phyloP scores from a whole-genome alignment of 2,797 vertebrate species.

The Falco naumanni region DNA sequence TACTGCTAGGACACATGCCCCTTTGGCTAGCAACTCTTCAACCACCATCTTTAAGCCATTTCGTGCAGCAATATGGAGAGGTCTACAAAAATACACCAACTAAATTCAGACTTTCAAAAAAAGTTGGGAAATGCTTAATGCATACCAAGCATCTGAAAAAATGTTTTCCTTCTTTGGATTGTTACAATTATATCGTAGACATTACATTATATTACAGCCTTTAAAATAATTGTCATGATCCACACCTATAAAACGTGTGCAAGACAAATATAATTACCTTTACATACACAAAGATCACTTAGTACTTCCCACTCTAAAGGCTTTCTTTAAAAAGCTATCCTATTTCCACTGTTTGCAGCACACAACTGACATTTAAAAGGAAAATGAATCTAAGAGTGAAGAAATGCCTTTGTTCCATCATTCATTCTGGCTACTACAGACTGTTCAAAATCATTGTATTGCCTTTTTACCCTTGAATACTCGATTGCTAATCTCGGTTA shows the following conservation, averaged over 20 bases:
- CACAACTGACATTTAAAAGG: background rate
- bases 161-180: background rate
- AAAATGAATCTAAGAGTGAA: background rate
- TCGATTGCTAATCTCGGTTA: background rate
- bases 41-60: slow-evolving; percentile 93
- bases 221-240: background rate
- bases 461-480: background rate
- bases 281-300: background rate
- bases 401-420: background rate
- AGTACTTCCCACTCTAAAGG: background rate
- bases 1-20: slow-evolving; percentile 89
- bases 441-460: background rate
- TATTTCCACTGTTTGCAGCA: background rate
- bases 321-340: background rate
- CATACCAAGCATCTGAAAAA: background rate
- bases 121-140: background rate
- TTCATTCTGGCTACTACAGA: background rate
- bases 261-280: background rate
- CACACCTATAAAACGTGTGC: background rate
- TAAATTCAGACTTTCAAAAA: background rate
- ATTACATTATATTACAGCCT: background rate
- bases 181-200: background rate
- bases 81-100: slow-evolving; percentile 75
- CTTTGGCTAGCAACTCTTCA: slow-evolving; percentile 90
- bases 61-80: slow-evolving; percentile 93